Evolutionary conservation across 2,888 invertebrate species (phyloP), one percentile per base, ranked within the genome.

Genomic region (Nomada ferruginata): DNA sequence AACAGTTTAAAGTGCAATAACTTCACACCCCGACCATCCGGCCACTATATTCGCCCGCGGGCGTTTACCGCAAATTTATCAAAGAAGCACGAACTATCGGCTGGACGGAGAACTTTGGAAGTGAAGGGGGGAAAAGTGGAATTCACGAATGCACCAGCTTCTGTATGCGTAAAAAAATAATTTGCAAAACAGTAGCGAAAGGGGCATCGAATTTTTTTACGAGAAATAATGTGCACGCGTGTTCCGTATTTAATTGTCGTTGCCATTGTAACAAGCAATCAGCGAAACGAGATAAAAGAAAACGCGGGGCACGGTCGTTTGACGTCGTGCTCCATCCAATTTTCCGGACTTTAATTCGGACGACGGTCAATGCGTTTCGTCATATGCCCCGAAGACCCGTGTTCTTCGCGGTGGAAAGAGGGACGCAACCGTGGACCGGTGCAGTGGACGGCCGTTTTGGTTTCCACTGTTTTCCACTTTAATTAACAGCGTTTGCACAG

Each of bases 271-370:
- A 83, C 63, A 50, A 70, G 66, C 64, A 79, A 76, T 76, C 60
- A 57, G 44, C 50, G 81, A 50, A 61, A 23, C 53, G 55, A 61
- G 42, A 76, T 66, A 71, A 75, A 82, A 70, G 76, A 53, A 65
- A 72, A 44, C 47, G 52, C 55, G 50, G 60, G 71, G 26, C 59
- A 61, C 20, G 66, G 29, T 57, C 65, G 52, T 83, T 87, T 83
- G 85, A 87, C 76, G 79, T 86, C 81, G 76, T 61, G 81, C 85
- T 76, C 83, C 88, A 89, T 89, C 88, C 90, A 90, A 91, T 89
- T 90, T 90, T 87, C 86, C 87, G 83, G 86, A 72, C 85, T 89
- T 87, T 89, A 90, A 89, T 88, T 84, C 86, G 83, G 80, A 70
- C 79, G 78, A 80, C 78, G 87, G 89, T 88, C 88, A 87, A 79